Evolutionary conservation across 2,797 vertebrate species (phyloP).

Genomic region (Gallirallus australis): DNA sequence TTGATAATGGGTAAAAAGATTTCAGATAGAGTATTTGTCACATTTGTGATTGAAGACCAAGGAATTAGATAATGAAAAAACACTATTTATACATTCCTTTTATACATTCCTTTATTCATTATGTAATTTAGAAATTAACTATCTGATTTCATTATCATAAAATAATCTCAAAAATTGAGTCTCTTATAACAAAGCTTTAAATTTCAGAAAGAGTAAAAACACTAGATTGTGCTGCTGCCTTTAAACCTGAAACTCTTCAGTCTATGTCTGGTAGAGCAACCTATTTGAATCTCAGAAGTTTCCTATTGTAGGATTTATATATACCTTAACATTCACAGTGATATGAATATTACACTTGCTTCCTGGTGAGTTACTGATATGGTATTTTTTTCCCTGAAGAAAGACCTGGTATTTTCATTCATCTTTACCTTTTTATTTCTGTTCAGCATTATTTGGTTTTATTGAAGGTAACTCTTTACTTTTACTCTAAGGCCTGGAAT

Average conservation of each 20-base stretch:
- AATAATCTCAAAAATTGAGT: background rate
- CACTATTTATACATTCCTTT: conserved; percentile 26
- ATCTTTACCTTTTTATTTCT: background rate
- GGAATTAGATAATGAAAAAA: conserved; percentile 38
- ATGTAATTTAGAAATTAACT: conserved; percentile 14
- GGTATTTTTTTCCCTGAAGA: background rate
- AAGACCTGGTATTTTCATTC: background rate
- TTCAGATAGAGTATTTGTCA: conserved; percentile 33
- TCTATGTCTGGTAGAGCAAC: background rate
- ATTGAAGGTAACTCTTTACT: background rate
- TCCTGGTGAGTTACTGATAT: background rate
- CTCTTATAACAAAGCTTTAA: background rate
- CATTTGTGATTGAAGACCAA: conserved; percentile 20
- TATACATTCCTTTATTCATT: conserved; percentile 23
- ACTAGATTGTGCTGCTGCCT: background rate
- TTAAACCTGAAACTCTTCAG: background rate
- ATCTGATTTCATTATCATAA: conserved; percentile 39
- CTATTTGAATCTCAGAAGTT: background rate
- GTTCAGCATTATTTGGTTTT: background rate
- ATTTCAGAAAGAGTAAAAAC: background rate
- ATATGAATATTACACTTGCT: background rate
- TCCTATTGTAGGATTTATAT: background rate
- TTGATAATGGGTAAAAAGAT: background rate
- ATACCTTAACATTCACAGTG: background rate
- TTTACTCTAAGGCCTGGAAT: background rate